phyloP scores from a whole-genome alignment of 2,797 vertebrate species.

The Ataeniobius toweri region DNA sequence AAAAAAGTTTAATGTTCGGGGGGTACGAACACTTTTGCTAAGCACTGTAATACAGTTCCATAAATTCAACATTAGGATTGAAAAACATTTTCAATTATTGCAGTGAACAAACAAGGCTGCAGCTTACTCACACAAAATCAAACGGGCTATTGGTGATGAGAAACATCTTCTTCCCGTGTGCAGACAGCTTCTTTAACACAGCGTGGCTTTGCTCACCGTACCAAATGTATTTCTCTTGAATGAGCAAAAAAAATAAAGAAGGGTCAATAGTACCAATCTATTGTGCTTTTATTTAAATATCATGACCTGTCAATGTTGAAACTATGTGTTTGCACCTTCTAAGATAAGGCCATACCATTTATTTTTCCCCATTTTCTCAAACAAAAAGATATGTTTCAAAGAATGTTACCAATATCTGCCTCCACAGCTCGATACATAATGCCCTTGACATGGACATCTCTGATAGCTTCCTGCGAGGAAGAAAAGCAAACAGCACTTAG shows the following conservation, averaged over 20 bases:
- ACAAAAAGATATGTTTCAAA: conserved; percentile 30
- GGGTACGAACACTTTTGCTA: neutral
- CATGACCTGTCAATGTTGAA: conserved; percentile 25
- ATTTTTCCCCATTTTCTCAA: conserved; percentile 10
- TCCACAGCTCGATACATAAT: conserved; percentile 97
- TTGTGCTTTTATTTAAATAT: conserved; percentile 22
- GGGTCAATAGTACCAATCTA: neutral
- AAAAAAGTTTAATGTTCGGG: neutral
- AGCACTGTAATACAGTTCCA: neutral
- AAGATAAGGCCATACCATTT: neutral
- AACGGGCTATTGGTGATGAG: conserved; percentile 98
- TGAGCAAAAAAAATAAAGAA: neutral
- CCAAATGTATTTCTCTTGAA: conserved; percentile 93
- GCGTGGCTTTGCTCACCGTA: conserved; percentile 94
- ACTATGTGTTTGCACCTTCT: conserved; percentile 18
- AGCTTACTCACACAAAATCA: conserved; percentile 93
- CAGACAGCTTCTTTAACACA: conserved; percentile 91
- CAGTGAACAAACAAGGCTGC: conserved; percentile 26
- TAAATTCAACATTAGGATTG: conserved; percentile 23
- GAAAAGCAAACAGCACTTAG: conserved; percentile 52
- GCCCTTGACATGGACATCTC: conserved; percentile 96
- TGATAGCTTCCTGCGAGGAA: conserved; percentile 88
- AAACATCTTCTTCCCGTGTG: conserved; percentile 97
- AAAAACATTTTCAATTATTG: conserved; percentile 32
- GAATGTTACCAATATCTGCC: conserved; percentile 90